Evolutionary conservation across 2,888 invertebrate genomes (phyloP).

Genomic region (Cheilosia impressa): DNA sequence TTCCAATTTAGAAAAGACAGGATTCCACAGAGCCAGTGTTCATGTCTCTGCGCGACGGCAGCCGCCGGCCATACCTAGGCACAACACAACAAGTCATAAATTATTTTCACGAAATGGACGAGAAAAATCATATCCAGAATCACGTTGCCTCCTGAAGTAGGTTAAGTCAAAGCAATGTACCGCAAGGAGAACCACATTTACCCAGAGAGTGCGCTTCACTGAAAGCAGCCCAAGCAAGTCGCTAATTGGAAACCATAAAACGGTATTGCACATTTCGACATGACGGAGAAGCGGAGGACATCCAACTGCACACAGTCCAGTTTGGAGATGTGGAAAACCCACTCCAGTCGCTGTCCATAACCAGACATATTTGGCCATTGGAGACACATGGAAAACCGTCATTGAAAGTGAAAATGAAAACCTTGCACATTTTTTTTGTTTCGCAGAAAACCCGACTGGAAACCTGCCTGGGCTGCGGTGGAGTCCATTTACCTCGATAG

Average conservation of each 20-base stretch:
- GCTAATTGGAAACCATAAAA: constrained; percentile 64
- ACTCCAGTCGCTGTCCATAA: constrained; percentile 34
- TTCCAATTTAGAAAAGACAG: constrained; percentile 42
- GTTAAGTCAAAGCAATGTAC: constrained; percentile 61
- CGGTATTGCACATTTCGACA: constrained; percentile 53
- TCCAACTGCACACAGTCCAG: constrained; percentile 32
- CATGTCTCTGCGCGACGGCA: constrained; percentile 1
- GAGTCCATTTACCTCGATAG: constrained; percentile 41
- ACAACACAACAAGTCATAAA: constrained; percentile 39
- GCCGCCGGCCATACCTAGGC: background rate
- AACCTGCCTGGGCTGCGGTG: constrained; percentile 38
- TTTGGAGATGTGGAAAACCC: constrained; percentile 35
- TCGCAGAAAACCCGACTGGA: constrained; percentile 38
- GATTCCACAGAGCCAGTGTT: constrained; percentile 6
- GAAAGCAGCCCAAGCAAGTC: constrained; percentile 35
- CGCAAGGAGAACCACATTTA: constrained; percentile 69
- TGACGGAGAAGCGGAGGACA: constrained; percentile 28
- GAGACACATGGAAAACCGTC: constrained; percentile 54
- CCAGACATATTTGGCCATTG: constrained; percentile 20
- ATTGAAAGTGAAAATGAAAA: constrained; percentile 75
- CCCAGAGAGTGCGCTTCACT: constrained; percentile 2
- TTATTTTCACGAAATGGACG: constrained; percentile 19
- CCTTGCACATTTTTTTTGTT: constrained; percentile 31
- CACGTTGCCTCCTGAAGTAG: constrained; percentile 50
- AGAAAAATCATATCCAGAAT: constrained; percentile 46